Percentiles rank a stretch among this genome's conserved stretches.
phyloP scores from a whole-genome alignment of 2,797 vertebrate genomes.

The Etheostoma nigrum region DNA sequence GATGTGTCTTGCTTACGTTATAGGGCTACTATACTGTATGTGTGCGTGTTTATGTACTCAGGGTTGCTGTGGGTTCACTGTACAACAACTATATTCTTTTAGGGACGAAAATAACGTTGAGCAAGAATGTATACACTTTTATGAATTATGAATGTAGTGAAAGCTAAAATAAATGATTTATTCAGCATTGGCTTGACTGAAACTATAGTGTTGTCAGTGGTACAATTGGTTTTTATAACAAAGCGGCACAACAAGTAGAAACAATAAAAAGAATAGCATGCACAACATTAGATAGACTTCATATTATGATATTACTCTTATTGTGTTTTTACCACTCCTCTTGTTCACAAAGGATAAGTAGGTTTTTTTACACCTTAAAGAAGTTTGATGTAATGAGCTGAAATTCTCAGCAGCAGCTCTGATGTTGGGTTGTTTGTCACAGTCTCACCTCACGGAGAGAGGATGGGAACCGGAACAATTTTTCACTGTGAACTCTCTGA shows the following conservation, averaged over 20 bases:
- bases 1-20: background rate
- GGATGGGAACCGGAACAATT: constrained; percentile 9
- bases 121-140: background rate
- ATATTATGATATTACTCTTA: constrained; percentile 2
- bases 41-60: background rate
- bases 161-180: background rate
- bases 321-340: background rate
- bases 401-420: constrained; percentile 16
- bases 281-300: constrained; percentile 9
- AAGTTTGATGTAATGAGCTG: constrained; percentile 27
- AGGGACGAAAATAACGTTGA: background rate
- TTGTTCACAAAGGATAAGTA: background rate
- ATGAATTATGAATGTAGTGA: background rate
- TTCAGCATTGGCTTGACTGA: constrained; percentile 9
- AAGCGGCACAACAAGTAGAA: constrained; percentile 1
- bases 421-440: constrained; percentile 40
- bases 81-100: background rate
- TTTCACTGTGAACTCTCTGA: constrained; percentile 22
- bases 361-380: background rate
- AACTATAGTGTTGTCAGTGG: background rate
- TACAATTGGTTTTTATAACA: constrained; percentile 24
- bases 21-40: too few relatives aligned
- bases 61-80: background rate
- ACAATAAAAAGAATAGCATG: constrained; percentile 5
- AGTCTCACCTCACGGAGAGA: constrained; percentile 11